Base-by-base conservation (phyloP, 2,113 vertebrate genomes). In the Verasper variegatus region DNA sequence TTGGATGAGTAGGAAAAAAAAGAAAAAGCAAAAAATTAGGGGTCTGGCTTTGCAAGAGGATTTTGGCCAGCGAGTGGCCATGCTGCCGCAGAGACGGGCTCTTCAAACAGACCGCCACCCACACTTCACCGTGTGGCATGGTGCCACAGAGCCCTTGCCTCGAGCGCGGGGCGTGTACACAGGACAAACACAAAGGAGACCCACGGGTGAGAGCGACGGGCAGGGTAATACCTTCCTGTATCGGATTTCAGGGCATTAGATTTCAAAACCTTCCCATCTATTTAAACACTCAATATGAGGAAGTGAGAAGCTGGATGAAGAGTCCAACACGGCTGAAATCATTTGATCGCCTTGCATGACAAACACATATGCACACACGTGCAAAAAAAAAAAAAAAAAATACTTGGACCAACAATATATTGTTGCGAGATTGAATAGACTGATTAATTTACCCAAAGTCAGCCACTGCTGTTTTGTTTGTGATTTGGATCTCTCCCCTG, bases 111-210 rank as follows among this genome's bases (percentile, higher is more conserved):
- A 58, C 86, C 69, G 88, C 89, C 88, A 85, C 82, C 86, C 86
- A 83, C 90, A 87, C 78, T 74, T 81, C 88, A 82, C 73, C 31
- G 64, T 77, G 83, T 94, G 91, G 87, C 88, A 76, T 27, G 62
- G 55, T 88, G 92, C 92, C 92, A 93, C 79, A 51, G 78, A 88
- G 85, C 84, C 83, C 70, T 88, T 4, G 86, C 91, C 87, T 92
- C 76, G 18, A 90, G 90, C 88, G 58, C 24, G 85, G 90, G 92
- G 85, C 83, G 88, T 90, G 88, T 74, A 88, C 88, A 54, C 82
- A 51, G 81, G 81, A 75, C 86, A 83, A 90, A 89, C 85, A 94
- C 92, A 94, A 92, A 93, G 88, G 85, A 90, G 89, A 91, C 84
- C 88, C 85, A 78, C 78, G 80, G 88, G 86, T 80, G 84, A 92